phyloP scores from a whole-genome alignment of 2,113 vertebrate species.

The Actinemys pallida region DNA sequence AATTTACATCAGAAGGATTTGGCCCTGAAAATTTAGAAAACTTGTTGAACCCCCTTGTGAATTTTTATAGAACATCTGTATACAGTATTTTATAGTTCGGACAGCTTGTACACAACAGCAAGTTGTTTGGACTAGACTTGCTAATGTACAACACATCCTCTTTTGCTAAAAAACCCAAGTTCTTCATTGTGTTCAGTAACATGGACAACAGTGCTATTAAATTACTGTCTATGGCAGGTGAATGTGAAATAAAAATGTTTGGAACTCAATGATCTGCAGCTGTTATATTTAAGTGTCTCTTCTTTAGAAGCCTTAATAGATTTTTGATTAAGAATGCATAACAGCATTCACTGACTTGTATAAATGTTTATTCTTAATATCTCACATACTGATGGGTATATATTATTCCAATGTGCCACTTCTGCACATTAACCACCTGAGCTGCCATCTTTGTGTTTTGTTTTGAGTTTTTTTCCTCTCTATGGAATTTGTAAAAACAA shows the following conservation, averaged over 20 bases:
- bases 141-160: neutral
- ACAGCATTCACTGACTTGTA: neutral
- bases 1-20: slow-evolving; percentile 31
- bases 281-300: neutral
- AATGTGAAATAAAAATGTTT: slow-evolving; percentile 68
- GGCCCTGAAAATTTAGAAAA: slow-evolving; percentile 35
- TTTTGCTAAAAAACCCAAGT: neutral
- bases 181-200: neutral
- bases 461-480: neutral
- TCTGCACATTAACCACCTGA: neutral
- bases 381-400: neutral
- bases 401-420: neutral
- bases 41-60: slow-evolving; percentile 47
- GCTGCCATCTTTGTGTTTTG: neutral
- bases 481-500: neutral
- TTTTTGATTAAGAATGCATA: neutral
- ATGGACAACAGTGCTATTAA: neutral
- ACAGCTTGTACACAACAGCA: slow-evolving; percentile 62
- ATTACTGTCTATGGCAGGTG: neutral
- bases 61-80: slow-evolving; percentile 54
- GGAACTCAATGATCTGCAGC: slow-evolving; percentile 34
- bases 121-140: slow-evolving; percentile 51
- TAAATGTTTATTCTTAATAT: neutral
- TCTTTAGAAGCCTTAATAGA: neutral
- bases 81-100: slow-evolving; percentile 68